Evolutionary conservation across 1,140 invertebrate species (phyloP).

Genomic region (Pseudomyrmex gracilis): DNA sequence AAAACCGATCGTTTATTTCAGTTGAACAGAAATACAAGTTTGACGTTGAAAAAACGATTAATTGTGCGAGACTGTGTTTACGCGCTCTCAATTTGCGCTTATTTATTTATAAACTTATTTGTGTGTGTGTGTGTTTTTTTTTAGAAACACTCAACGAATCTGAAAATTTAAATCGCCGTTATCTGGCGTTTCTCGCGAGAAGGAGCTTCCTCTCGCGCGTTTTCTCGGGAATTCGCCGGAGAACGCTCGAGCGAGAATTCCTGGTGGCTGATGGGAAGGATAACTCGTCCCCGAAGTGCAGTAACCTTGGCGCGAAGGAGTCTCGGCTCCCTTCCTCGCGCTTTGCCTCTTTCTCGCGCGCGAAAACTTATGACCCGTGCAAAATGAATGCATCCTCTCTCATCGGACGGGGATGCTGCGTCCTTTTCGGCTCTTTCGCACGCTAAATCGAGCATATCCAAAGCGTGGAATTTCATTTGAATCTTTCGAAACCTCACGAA

Average conservation of each 20-base stretch:
- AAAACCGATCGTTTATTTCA: constrained; percentile 9
- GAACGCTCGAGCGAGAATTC: constrained; percentile 68
- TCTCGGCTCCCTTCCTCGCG: constrained; percentile 38
- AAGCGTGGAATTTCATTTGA: constrained; percentile 68
- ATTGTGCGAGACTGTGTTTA: constrained; percentile 11
- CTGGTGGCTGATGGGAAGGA: constrained; percentile 74
- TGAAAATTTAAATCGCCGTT: constrained; percentile 61
- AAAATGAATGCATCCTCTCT: constrained; percentile 79
- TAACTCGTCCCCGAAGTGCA: constrained; percentile 83
- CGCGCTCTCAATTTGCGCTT: constrained; percentile 1
- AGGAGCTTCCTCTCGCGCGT: constrained; percentile 18
- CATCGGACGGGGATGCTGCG: constrained; percentile 34
- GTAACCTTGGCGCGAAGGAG: constrained; percentile 80
- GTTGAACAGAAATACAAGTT: neutral
- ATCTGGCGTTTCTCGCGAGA: constrained; percentile 46
- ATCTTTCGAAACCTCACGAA: constrained; percentile 38
- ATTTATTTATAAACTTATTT: constrained; percentile 37
- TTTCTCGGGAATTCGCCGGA: constrained; percentile 49
- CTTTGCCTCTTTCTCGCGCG: constrained; percentile 51
- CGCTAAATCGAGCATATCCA: constrained; percentile 72
- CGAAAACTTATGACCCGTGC: constrained; percentile 80
- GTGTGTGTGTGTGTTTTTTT: too few species aligned
- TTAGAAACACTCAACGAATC: neutral
- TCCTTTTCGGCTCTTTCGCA: constrained; percentile 52
- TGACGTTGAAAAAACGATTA: neutral